Evolutionary conservation across 2,113 vertebrate species (phyloP).

Genomic region (Anser brachyrhynchus): DNA sequence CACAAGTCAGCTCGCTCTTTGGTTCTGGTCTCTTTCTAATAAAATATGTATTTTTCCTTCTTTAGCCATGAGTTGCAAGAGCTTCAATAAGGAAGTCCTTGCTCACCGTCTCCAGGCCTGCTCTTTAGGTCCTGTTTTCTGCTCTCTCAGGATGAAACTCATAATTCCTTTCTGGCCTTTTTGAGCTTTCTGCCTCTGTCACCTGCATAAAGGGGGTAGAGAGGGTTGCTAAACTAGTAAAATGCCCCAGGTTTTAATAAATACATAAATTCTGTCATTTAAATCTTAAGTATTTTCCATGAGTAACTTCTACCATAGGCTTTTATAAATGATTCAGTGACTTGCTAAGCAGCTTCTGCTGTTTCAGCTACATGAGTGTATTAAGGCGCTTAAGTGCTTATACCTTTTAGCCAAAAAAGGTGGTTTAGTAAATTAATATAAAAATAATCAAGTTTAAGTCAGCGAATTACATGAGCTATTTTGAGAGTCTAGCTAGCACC

Average conservation of each 20-base stretch:
- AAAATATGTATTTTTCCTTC: fast-evolving
- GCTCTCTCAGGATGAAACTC: neutral
- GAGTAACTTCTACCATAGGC: neutral
- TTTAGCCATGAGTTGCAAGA: neutral
- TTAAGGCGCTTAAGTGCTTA: neutral
- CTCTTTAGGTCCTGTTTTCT: neutral
- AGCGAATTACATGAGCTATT: neutral
- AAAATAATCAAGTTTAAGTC: conserved; percentile 37
- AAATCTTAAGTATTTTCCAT: neutral
- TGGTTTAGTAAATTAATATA: conserved; percentile 36
- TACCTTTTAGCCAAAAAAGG: neutral
- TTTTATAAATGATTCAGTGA: neutral
- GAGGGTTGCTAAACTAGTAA: neutral
- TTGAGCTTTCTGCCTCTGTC: neutral
- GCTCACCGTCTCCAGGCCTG: neutral
- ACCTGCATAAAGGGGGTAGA: neutral
- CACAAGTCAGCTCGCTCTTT: neutral
- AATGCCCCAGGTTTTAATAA: neutral
- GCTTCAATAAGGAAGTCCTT: neutral
- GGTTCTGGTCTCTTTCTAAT: neutral
- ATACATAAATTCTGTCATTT: neutral
- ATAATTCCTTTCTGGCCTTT: neutral
- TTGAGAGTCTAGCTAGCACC: neutral
- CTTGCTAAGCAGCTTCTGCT: neutral
- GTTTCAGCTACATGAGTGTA: neutral